Percentiles rank a stretch among this genome's conserved stretches.
Conservation (phyloP, 2,797 vertebrate genomes). For the Danio tinwini region DNA sequence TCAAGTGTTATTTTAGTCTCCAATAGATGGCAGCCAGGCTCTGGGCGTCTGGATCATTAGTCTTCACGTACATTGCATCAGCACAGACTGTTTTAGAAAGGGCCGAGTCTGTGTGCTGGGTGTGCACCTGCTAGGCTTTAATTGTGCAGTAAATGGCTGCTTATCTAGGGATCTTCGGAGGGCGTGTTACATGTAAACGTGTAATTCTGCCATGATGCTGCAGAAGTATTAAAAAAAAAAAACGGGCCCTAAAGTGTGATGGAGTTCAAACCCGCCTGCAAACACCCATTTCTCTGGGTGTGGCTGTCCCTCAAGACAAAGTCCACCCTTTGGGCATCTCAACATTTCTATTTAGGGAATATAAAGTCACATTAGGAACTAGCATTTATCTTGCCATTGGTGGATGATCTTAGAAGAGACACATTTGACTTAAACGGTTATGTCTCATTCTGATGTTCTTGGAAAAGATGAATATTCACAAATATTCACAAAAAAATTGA, state of each 20-base stretch:
- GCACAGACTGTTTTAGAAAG: slow-evolving; percentile 18
- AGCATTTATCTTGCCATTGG: neutral
- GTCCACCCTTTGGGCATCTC: neutral
- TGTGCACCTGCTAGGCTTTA: slow-evolving; percentile 49
- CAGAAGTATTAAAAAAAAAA: neutral
- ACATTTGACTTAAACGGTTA: neutral
- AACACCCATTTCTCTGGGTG: slow-evolving; percentile 20
- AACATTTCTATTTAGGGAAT: neutral
- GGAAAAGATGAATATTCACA: neutral
- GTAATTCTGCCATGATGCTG: slow-evolving; percentile 35
- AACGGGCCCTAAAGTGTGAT: neutral
- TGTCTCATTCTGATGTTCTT: neutral
- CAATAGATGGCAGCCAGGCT: slow-evolving; percentile 73
- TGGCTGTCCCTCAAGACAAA: slow-evolving; percentile 10
- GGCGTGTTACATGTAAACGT: slow-evolving; percentile 46
- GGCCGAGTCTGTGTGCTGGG: slow-evolving; percentile 17
- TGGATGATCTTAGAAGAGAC: neutral
- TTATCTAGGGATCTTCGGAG: slow-evolving; percentile 43
- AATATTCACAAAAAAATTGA: too few relatives aligned
- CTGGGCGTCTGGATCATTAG: slow-evolving; percentile 42
- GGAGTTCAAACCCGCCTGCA: slow-evolving; percentile 17
- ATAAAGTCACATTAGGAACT: too few relatives aligned
- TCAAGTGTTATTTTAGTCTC: slow-evolving; percentile 49
- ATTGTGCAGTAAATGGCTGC: slow-evolving; percentile 51
- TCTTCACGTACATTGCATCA: neutral